phyloP scores from a whole-genome alignment of 2,113 vertebrate genomes.

The Ammodytes marinus region DNA sequence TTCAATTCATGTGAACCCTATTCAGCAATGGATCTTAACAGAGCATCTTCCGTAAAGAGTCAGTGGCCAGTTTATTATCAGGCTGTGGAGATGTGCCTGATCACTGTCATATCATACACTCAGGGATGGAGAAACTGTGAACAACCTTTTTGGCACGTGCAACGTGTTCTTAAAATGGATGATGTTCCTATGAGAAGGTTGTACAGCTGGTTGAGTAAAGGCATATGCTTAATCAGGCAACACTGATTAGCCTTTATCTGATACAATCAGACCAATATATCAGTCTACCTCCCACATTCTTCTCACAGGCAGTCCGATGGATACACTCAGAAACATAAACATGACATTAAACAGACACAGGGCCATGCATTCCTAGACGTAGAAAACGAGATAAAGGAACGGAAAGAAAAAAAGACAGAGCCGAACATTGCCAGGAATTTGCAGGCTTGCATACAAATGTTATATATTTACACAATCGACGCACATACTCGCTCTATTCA shows the following conservation, averaged over 20 bases:
- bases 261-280: constrained; percentile 1
- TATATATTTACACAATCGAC: constrained; percentile 60
- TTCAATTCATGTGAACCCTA: background rate
- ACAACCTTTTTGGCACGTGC: background rate
- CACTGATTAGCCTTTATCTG: constrained; percentile 3
- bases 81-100: background rate
- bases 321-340: constrained; percentile 22
- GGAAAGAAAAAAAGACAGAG: constrained; percentile 65
- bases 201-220: background rate
- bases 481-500: constrained; percentile 53
- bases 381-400: constrained; percentile 64
- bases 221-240: constrained; percentile 13
- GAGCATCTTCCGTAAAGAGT: background rate
- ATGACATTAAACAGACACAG: background rate
- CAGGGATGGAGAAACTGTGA: background rate
- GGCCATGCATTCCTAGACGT: constrained; percentile 22
- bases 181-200: background rate
- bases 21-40: background rate
- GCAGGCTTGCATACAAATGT: constrained; percentile 34
- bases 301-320: constrained; percentile 19
- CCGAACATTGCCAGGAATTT: constrained; percentile 61
- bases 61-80: background rate
- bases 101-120: background rate
- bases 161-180: background rate
- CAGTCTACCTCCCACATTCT: constrained; percentile 8